Evolutionary conservation across 2,888 invertebrate species (phyloP).

Genomic region (Lycaena phlaeas): DNA sequence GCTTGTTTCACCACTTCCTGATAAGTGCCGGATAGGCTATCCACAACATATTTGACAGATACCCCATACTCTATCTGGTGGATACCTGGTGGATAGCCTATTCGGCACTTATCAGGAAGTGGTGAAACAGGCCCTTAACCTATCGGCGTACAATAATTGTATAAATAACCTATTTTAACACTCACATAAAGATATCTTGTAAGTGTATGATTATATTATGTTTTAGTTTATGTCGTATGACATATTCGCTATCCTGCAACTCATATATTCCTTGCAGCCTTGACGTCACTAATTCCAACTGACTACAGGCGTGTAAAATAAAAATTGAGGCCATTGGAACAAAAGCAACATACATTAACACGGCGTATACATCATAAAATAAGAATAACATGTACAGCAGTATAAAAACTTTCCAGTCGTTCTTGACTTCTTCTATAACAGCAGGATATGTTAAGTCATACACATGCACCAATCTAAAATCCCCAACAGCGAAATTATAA

Average conservation of each 20-base stretch:
- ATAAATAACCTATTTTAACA: too few species aligned
- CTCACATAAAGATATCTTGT: slow-evolving; percentile 29
- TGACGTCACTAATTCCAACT: slow-evolving; percentile 30
- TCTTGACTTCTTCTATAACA: slow-evolving; percentile 25
- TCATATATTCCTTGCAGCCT: slow-evolving; percentile 27
- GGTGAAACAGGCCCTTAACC: too few species aligned
- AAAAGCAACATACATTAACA: slow-evolving; percentile 27
- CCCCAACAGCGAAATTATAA: slow-evolving; percentile 22
- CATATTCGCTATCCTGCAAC: slow-evolving; percentile 14
- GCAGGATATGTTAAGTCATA: slow-evolving; percentile 29
- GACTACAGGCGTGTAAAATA: slow-evolving; percentile 39
- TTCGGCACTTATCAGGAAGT: too few species aligned
- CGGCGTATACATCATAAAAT: slow-evolving; percentile 19
- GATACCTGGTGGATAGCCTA: too few species aligned
- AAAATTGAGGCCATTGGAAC: slow-evolving; percentile 39
- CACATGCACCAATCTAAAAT: slow-evolving; percentile 23
- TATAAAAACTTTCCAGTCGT: slow-evolving; percentile 20
- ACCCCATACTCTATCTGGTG: too few species aligned
- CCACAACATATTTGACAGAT: too few species aligned
- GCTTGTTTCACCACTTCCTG: too few species aligned
- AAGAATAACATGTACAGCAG: slow-evolving; percentile 14
- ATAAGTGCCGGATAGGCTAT: too few species aligned
- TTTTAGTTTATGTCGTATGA: slow-evolving; percentile 23
- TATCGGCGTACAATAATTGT: too few species aligned
- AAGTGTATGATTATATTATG: slow-evolving; percentile 24